Conservation (phyloP, 2,888 invertebrate species). For the Leucophenga maculata region DNA sequence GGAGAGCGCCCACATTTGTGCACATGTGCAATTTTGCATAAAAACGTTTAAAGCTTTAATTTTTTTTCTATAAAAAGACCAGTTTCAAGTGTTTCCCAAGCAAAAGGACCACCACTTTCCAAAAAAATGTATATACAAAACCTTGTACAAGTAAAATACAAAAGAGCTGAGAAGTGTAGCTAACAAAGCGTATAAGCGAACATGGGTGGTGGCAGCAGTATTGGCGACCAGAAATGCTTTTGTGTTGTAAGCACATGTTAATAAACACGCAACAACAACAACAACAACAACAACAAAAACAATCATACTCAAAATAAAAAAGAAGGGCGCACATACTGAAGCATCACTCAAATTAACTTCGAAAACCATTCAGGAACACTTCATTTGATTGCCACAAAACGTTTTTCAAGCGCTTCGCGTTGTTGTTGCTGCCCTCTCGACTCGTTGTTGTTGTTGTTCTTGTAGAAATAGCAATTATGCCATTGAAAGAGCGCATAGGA, state of each 20-base stretch:
- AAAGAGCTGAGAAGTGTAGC: neutral
- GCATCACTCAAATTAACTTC: slow-evolving; percentile 71
- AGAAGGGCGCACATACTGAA: slow-evolving; percentile 41
- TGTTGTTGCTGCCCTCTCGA: slow-evolving; percentile 21
- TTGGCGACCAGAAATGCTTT: slow-evolving; percentile 47
- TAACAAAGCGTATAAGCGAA: neutral
- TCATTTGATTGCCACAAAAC: slow-evolving; percentile 69
- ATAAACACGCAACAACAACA: slow-evolving; percentile 61
- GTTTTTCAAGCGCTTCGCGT: slow-evolving; percentile 42
- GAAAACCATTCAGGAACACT: slow-evolving; percentile 71
- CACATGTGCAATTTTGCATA: too few species aligned
- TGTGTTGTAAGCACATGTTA: slow-evolving; percentile 67
- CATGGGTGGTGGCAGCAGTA: neutral
- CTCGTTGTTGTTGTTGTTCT: slow-evolving; percentile 61
- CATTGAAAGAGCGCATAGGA: slow-evolving; percentile 51
- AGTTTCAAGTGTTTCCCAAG: slow-evolving; percentile 8
- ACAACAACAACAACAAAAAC: slow-evolving; percentile 28
- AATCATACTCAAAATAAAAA: slow-evolving; percentile 2
- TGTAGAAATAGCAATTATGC: slow-evolving; percentile 69
- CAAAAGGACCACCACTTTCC: neutral
- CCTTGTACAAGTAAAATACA: neutral
- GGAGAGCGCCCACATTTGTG: too few species aligned
- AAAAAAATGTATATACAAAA: neutral
- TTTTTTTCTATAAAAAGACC: neutral
- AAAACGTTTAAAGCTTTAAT: too few species aligned